Evolutionary conservation across 2,797 vertebrate genomes (phyloP).

Genomic region (Anolis apletophallus): DNA sequence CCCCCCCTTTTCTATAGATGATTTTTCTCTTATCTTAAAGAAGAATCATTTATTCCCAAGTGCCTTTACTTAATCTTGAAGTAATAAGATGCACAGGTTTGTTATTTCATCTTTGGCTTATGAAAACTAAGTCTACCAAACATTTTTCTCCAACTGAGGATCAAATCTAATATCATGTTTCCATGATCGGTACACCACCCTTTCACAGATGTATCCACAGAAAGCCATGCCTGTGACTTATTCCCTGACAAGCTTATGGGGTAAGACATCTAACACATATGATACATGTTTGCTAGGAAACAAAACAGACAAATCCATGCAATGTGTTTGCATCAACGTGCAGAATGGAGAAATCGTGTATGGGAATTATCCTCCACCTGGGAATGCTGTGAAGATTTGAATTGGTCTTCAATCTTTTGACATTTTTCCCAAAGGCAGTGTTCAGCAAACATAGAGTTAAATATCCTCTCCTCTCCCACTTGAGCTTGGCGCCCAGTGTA

Average conservation of each 20-base stretch:
- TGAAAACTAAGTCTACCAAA: background rate
- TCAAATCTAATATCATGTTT: background rate
- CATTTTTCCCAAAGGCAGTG: background rate
- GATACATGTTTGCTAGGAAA: background rate
- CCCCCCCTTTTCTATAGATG: background rate
- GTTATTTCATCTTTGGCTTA: background rate
- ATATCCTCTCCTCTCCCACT: background rate
- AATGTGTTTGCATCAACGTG: background rate
- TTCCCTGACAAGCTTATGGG: background rate
- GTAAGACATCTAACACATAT: background rate
- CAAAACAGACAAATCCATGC: constrained; percentile 1
- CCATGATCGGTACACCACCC: background rate
- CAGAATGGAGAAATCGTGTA: background rate
- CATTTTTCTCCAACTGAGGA: background rate
- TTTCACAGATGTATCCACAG: background rate
- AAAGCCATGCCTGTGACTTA: background rate
- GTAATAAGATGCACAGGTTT: background rate
- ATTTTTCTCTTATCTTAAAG: background rate
- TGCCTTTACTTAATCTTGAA: background rate
- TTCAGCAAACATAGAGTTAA: constrained; percentile 49
- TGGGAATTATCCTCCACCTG: background rate
- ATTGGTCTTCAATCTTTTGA: background rate
- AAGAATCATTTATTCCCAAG: background rate
- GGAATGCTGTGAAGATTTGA: background rate
- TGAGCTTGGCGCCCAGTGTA: constrained; percentile 44